Conservation (phyloP, 2,888 invertebrate genomes). For the Hololepta plana region DNA sequence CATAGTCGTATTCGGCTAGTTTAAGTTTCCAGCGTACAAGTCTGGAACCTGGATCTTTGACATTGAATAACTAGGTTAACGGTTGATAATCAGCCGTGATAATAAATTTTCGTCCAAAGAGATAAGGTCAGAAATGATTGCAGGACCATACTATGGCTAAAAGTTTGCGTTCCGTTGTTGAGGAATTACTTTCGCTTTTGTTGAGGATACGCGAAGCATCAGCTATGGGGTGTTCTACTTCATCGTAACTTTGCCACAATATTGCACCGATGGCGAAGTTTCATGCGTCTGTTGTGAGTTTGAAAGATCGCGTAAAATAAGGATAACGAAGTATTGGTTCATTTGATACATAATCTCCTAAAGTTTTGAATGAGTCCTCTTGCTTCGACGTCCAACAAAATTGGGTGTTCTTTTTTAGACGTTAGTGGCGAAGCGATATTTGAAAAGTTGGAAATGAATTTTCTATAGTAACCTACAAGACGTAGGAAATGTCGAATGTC, state of each 20-base stretch:
- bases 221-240: constrained; percentile 6
- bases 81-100: too few species aligned
- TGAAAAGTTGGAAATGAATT: constrained; percentile 6
- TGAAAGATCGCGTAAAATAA: constrained; percentile 3
- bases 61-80: too few species aligned
- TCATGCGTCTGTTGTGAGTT: constrained; percentile 4
- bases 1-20: too few species aligned
- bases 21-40: too few species aligned
- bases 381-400: constrained; percentile 3
- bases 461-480: constrained; percentile 5
- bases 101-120: constrained; percentile 6
- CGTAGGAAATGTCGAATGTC: constrained; percentile 4
- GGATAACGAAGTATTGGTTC: constrained; percentile 4
- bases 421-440: constrained; percentile 11
- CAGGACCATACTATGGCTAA: constrained; percentile 7
- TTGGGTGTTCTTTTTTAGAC: constrained; percentile 5
- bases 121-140: constrained; percentile 8
- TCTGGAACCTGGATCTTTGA: too few species aligned
- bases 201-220: constrained; percentile 8
- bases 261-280: constrained; percentile 3
- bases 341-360: constrained; percentile 3
- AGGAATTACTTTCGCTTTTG: too few species aligned
- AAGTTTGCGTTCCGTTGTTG: constrained; percentile 8
- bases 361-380: constrained; percentile 3
- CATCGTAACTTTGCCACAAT: constrained; percentile 2